These are phyloP conservation scores for Stylophora pistillata DNA, from an alignment of 64 coral and sea anemone species.

Conservation along the genomic window DNA sequence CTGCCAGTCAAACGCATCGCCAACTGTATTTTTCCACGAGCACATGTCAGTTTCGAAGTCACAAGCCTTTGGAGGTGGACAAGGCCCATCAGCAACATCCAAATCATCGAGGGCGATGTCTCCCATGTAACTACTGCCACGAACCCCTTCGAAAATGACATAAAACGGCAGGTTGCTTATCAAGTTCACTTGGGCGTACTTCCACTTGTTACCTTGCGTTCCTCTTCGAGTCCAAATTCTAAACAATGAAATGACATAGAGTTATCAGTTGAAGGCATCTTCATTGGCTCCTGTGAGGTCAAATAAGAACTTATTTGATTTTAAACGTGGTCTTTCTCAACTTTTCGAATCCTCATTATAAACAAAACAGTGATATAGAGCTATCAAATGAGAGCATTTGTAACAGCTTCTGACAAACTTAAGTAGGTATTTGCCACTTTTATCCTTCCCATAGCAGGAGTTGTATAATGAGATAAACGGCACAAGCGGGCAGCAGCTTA, in stretches of 20 bases:
- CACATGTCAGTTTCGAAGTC: slow-evolving; percentile 84
- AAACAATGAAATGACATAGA: not conserved
- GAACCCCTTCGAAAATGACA: slow-evolving; percentile 78
- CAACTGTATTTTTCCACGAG: slow-evolving; percentile 63
- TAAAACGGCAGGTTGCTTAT: slow-evolving; percentile 78
- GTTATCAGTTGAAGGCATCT: not conserved
- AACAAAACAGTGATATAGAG: too few relatives aligned
- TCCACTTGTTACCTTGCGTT: slow-evolving; percentile 92
- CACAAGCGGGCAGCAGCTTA: too few relatives aligned
- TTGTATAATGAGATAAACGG: too few relatives aligned
- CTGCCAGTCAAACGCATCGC: slow-evolving; percentile 92
- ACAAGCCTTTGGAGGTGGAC: slow-evolving; percentile 64
- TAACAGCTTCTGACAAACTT: too few relatives aligned
- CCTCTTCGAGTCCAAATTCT: slow-evolving; percentile 85
- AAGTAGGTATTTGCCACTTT: too few relatives aligned
- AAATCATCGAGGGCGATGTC: slow-evolving; percentile 88
- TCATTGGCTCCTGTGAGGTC: not conserved
- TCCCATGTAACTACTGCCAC: slow-evolving; percentile 74
- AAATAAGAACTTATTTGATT: too few relatives aligned
- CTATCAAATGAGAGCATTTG: too few relatives aligned
- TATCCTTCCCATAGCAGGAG: too few relatives aligned
- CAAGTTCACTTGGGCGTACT: slow-evolving; percentile 76
- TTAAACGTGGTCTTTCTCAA: too few relatives aligned
- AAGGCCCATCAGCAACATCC: slow-evolving; percentile 79
- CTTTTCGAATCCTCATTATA: too few relatives aligned